Conservation (phyloP, 1,140 invertebrate genomes). For the Papilio polytes region DNA sequence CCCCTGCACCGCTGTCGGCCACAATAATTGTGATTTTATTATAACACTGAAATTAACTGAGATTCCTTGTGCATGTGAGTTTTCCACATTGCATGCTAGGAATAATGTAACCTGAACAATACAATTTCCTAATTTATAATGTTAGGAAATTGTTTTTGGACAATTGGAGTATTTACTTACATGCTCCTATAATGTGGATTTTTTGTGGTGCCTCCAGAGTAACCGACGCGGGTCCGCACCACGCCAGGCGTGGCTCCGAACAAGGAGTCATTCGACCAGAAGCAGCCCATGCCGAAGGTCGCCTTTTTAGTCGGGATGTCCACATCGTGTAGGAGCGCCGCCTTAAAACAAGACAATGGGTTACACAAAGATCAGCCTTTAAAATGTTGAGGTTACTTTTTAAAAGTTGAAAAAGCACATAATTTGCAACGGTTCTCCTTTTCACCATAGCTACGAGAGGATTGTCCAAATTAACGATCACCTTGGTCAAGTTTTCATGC, state of each 20-base stretch:
- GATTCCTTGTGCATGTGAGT: too few relatives aligned
- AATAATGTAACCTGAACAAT: neutral
- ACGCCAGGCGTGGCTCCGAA: conserved; percentile 95
- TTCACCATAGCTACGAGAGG: too few relatives aligned
- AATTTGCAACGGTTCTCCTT: too few relatives aligned
- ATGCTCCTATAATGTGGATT: conserved; percentile 94
- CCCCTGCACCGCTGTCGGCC: too few relatives aligned
- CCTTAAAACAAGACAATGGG: conserved; percentile 34
- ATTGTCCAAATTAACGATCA: too few relatives aligned
- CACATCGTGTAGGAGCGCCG: conserved; percentile 77
- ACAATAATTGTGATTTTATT: too few relatives aligned
- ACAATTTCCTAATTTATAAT: neutral
- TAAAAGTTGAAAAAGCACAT: too few relatives aligned
- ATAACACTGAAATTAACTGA: too few relatives aligned
- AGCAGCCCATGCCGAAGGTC: conserved; percentile 98
- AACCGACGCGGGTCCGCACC: conserved; percentile 96
- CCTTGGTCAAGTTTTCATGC: too few relatives aligned
- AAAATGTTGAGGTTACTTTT: too few relatives aligned
- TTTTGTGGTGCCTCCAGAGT: conserved; percentile 92
- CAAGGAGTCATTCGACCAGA: conserved; percentile 97
- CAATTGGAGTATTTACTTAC: conserved; percentile 86
- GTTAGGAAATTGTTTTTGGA: neutral
- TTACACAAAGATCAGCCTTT: too few relatives aligned
- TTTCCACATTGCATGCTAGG: too few relatives aligned
- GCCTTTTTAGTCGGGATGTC: conserved; percentile 85